Evolutionary conservation across 2,888 invertebrate species (phyloP), one percentile per base, ranked within the genome.

Genomic region (Hyposoter dolosus): DNA sequence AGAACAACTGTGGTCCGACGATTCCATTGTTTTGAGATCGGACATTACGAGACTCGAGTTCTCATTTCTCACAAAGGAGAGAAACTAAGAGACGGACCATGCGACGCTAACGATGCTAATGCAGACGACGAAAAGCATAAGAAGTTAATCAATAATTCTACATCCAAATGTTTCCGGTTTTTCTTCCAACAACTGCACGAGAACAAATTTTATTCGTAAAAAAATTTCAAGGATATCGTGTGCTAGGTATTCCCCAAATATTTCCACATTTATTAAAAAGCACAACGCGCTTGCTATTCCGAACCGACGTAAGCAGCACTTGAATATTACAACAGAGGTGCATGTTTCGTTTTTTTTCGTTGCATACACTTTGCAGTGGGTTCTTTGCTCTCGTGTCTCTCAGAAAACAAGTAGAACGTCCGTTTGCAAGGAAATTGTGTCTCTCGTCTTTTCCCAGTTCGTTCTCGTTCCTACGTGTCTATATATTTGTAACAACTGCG

Each of bases 361-460:
- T 43, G 53, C 45, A 19, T n/a, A 40, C 40, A 65, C 17, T 10
- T 28, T 72, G 17, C 40, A 28, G 12, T 68, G 72, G 72, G 74
- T 83, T 81, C 83, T 79, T 75, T 63, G 74, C 53, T 77, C 80
- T 66, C 63, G 50, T 23, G 65, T 6, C 79, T 79, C 56, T 74
- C 50, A 32, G 32, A 60, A 50, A 66, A 56, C 74, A 43, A 40
- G n/a, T 72, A 69, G 12, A 77, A 75, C 60, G 78, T 56, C 68
- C 66, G 68, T 86, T 84, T 82, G 74, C 47, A 75, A 65, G 78
- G 71, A 84, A 86, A 84, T 84, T 75, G 72, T 71, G 53, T 78
- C 75, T 78, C 77, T 50, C 78, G 69, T 66, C 77, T 69, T 68
- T 76, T 60, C 32, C 4, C 72, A 80, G 23, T 43, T 72, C 47